Evolutionary conservation across 2,113 vertebrate species (phyloP).

Genomic region (Quiscalus mexicanus): DNA sequence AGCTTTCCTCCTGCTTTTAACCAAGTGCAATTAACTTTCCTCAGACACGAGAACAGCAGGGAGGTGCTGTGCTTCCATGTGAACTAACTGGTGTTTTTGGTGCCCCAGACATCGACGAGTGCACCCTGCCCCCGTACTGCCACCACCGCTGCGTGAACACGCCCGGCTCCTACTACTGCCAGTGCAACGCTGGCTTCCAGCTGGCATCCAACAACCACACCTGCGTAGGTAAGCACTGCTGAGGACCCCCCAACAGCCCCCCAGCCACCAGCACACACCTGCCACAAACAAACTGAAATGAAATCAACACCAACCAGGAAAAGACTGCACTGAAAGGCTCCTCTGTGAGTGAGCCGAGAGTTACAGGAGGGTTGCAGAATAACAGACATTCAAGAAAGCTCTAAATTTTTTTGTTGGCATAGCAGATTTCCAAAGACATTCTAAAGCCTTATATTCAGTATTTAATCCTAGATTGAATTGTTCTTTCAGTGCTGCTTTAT

Average conservation of each 20-base stretch:
- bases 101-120: conserved; percentile 89
- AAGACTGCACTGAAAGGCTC: not conserved
- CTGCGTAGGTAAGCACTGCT: conserved; percentile 92
- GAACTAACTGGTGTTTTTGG: conserved; percentile 19
- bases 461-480: not conserved
- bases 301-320: not conserved
- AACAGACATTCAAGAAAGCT: too few relatives aligned
- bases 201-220: conserved; percentile 93
- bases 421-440: not conserved
- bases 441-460: not conserved
- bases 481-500: not conserved
- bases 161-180: conserved; percentile 91
- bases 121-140: conserved; percentile 85
- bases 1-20: not conserved
- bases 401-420: too few relatives aligned
- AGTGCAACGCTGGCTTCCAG: conserved; percentile 91
- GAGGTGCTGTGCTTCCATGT: not conserved
- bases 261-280: rapidly evolving
- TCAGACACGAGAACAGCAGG: not conserved
- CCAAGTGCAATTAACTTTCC: not conserved
- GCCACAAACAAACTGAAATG: rapidly evolving
- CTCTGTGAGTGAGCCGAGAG: rapidly evolving
- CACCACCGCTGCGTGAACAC: conserved; percentile 94
- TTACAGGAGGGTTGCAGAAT: not conserved
- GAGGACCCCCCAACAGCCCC: conserved; percentile 61